These are phyloP conservation scores for Perca schrenkii DNA, from an alignment of 2,113 vertebrate species.

Conservation along the genomic window DNA sequence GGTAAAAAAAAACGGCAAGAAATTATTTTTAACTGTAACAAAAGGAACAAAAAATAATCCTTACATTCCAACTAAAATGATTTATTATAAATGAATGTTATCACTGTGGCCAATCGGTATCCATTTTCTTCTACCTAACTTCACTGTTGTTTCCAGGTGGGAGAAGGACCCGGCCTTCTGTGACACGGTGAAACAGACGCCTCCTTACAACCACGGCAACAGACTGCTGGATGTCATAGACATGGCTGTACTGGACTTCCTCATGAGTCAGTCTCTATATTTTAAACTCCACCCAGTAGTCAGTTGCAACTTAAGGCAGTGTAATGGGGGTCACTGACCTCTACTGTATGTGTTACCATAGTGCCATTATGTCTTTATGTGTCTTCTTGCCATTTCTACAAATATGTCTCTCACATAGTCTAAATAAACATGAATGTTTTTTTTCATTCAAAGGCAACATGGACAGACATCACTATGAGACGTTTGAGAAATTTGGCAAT, in stretches of 20 bases:
- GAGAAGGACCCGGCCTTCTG: slow-evolving; percentile 95
- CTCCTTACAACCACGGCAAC: slow-evolving; percentile 90
- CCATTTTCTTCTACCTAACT: background rate
- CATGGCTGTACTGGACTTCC: slow-evolving; percentile 97
- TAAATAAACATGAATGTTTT: background rate
- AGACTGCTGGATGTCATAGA: slow-evolving; percentile 95
- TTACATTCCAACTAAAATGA: background rate
- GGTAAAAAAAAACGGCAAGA: too few species aligned
- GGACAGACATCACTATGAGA: slow-evolving; percentile 98
- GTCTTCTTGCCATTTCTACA: too few species aligned
- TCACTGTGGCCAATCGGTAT: background rate
- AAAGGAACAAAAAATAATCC: background rate
- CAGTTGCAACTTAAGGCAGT: background rate
- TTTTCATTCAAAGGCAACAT: slow-evolving; percentile 89
- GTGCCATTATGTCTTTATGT: too few species aligned
- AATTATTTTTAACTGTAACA: background rate
- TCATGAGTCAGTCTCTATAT: slow-evolving; percentile 90
- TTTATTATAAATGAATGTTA: background rate
- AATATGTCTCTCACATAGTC: background rate
- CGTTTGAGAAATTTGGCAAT: slow-evolving; percentile 97
- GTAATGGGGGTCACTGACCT: background rate
- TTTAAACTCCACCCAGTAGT: background rate
- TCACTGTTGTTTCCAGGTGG: slow-evolving; percentile 86
- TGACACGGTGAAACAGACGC: slow-evolving; percentile 93
- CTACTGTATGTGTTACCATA: too few species aligned